phyloP scores from a whole-genome alignment of 2,113 vertebrate species.

The Ginglymostoma cirratum region DNA sequence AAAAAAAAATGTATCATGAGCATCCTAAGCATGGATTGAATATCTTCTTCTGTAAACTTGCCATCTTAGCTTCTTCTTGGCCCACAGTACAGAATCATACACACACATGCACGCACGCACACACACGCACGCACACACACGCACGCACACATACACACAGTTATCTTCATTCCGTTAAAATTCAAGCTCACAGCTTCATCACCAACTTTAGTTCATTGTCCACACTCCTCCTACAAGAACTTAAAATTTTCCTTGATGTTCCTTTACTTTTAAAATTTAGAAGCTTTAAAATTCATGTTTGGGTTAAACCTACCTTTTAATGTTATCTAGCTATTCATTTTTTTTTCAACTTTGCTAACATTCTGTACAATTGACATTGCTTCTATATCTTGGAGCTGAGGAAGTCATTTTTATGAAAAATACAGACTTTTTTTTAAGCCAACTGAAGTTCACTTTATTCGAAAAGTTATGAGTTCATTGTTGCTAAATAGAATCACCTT shows the following conservation, averaged over 20 bases:
- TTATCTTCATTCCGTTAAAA: not conserved
- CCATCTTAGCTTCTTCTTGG: not conserved
- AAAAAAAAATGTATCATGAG: not conserved
- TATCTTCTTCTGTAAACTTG: not conserved
- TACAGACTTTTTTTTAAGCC: not conserved
- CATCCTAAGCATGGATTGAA: not conserved
- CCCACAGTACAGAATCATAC: not conserved
- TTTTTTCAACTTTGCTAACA: not conserved
- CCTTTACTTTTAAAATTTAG: not conserved
- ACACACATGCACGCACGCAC: too few relatives aligned
- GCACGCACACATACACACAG: not conserved
- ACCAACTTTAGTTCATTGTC: not conserved
- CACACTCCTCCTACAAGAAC: not conserved
- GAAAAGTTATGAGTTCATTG: not conserved
- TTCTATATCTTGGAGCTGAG: not conserved
- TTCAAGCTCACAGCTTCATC: not conserved
- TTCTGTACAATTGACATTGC: not conserved
- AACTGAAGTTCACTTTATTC: not conserved
- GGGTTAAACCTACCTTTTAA: not conserved
- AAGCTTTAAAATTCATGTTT: not conserved
- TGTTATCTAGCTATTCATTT: not conserved
- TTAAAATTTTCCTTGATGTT: not conserved
- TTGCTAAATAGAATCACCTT: not conserved
- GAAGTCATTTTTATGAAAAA: not conserved
- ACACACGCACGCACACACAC: too few relatives aligned